Base-by-base conservation (phyloP, 2,888 invertebrate genomes). In the Cerastis rubricosa region DNA sequence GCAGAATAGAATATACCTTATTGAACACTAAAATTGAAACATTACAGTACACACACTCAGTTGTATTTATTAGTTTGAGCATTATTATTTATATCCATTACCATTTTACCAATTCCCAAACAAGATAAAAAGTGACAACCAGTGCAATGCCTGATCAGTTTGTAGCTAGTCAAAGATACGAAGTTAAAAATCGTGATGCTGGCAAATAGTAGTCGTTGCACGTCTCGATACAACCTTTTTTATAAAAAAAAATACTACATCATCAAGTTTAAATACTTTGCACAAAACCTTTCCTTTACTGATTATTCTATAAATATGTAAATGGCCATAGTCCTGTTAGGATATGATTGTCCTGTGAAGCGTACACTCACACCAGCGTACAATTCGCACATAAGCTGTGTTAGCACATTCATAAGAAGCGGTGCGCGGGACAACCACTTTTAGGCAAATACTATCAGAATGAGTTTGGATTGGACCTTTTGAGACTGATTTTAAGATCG, bases 331-430 rank as follows among this genome's bases (percentile, higher is more conserved):
- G 22, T 73, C 78, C 71, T n/a, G 68, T 71, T 76, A 69, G 78
- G 65, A 77, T 81, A 76, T 71, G 69, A 72, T 70, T 59, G 69
- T 71, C 67, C 72, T 49, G 73, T 80, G 71, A 85, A 85, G 82
- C 89, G 70, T 82, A 81, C 74, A 80, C 77, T 87, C 88, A 86
- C 85, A 87, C 78, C 83, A 80, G 89, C 84, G 83, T 75, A 85
- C 82, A 85, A 84, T 80, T 85, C 66, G 86, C 89, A 91, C 89
- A 89, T 69, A 94, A 94, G 93, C 92, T 81, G 91, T 91, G 93
- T 88, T 87, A 80, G 91, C 90, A 88, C 89, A 91, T 88, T 84
- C 89, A 89, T 83, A 86, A 84, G 87, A 90, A 86, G 90, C 91
- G 80, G 92, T 91, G 92, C 81, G 73, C 67, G 72, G 77, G 76